Evolutionary conservation across 1,140 invertebrate species (phyloP).

Genomic region (Drosophila varians): DNA sequence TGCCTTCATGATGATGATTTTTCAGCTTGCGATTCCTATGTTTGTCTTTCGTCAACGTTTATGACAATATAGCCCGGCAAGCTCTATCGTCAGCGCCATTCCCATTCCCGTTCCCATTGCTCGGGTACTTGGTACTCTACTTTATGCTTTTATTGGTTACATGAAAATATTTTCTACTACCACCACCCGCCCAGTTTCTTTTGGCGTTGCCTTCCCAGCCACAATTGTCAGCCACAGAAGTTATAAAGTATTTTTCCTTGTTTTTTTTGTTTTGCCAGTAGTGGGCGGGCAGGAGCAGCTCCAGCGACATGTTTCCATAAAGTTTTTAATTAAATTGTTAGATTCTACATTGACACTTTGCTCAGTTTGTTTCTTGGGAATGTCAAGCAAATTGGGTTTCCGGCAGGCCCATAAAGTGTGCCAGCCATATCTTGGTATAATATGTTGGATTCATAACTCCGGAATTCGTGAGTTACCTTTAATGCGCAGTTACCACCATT

Average conservation of each 20-base stretch:
- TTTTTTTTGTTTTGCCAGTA: slow-evolving; percentile 15
- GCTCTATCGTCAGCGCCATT: slow-evolving; percentile 5
- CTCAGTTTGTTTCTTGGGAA: slow-evolving; percentile 27
- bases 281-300: slow-evolving; percentile 11
- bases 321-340: slow-evolving; percentile 81
- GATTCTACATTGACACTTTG: slow-evolving; percentile 68
- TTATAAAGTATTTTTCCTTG: slow-evolving; percentile 65
- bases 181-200: slow-evolving; percentile 10
- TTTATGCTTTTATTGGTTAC: slow-evolving; percentile 78
- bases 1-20: slow-evolving; percentile 56
- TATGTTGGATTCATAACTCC: not conserved
- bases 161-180: slow-evolving; percentile 63
- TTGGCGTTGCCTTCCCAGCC: slow-evolving; percentile 28
- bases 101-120: too few relatives aligned
- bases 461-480: not conserved
- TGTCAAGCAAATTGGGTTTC: slow-evolving; percentile 47
- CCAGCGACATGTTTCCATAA: slow-evolving; percentile 72
- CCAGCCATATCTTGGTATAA: not conserved
- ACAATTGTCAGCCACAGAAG: slow-evolving; percentile 78
- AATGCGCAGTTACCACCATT: slow-evolving; percentile 2
- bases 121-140: slow-evolving; percentile 38
- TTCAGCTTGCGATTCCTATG: slow-evolving; percentile 73
- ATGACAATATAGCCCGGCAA: slow-evolving; percentile 70
- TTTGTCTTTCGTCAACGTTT: slow-evolving; percentile 78
- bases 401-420: not conserved